Conservation (phyloP, 2,888 invertebrate species). For the Oeneis ivallda region DNA sequence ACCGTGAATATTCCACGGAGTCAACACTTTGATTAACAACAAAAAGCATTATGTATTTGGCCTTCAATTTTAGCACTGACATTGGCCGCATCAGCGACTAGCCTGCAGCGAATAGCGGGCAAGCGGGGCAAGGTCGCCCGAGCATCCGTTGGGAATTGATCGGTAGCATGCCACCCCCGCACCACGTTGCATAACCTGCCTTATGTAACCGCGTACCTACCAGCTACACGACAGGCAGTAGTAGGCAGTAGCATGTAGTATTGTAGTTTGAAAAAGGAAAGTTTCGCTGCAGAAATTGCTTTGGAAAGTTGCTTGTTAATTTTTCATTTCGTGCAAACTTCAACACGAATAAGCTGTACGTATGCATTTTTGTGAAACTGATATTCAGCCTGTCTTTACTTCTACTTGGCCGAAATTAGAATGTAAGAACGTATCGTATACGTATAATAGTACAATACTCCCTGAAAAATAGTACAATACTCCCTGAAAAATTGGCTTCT, state of each 20-base stretch:
- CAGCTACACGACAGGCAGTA: conserved; percentile 4
- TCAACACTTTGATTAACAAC: conserved; percentile 9
- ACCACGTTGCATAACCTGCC: conserved; percentile 21
- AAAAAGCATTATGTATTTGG: neutral
- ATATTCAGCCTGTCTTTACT: no score
- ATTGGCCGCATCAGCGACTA: conserved; percentile 50
- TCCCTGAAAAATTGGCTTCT: no score
- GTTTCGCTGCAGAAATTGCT: neutral
- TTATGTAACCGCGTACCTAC: conserved; percentile 17
- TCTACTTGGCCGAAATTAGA: no score
- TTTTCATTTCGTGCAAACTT: no score
- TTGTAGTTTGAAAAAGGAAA: neutral
- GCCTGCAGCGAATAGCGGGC: conserved; percentile 34
- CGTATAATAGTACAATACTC: no score
- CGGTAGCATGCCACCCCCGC: conserved; percentile 20
- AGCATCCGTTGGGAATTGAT: conserved; percentile 22
- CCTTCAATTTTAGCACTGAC: conserved; percentile 37
- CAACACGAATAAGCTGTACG: neutral
- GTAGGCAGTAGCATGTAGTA: neutral
- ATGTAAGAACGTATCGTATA: no score
- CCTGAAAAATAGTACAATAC: no score
- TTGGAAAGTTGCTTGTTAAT: neutral
- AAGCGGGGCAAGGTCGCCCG: conserved; percentile 52
- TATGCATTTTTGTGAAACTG: no score
- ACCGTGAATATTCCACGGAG: neutral